Base-by-base conservation (phyloP, 2,113 vertebrate genomes). In the Lampris megalopsis region DNA sequence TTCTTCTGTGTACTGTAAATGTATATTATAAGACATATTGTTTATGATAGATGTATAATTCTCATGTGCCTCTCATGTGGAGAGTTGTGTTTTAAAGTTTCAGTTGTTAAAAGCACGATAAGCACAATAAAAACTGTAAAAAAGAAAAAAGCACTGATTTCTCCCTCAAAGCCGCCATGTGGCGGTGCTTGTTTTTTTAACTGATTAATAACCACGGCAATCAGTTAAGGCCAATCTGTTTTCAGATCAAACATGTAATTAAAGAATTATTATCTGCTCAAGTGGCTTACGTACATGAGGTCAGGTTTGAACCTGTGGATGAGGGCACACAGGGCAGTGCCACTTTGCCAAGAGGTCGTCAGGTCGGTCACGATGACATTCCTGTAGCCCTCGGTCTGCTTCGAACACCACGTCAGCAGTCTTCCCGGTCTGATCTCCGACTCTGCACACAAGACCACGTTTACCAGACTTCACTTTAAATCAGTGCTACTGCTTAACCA, bases 351-450 rank as follows among this genome's bases (percentile, higher is more conserved):
- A 47, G 96, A 99, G 36, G 92, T 94, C 58, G 91, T 96, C 82
- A 99, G 92, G 88, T 99, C 94, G 0, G 94, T 96, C 89, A 99
- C 76, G 0, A 6, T 78, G 56, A 99, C 96, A 0, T 95, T 95
- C 64, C 89, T 92, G 90, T 98, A 99, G 56, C 96, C 96, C 73
- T 98, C 96, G 0, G 96, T 97, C 91, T 98, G 97, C 75, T 95
- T 97, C 93, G 97, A 97, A 91, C 98, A 99, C 98, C 98, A 99
- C 1, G 96, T 97, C 80, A 98, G 71, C 72, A 99, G 96, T 80
- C 96, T 96, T 48, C 95, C 94, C 2, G 97, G 97, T 61, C 96
- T 92, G 79, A 96, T 92, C 65, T 98, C 98, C 0, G 97, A 97
- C 86, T 98, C 98, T 99, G 86, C 13, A 77, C 52, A 60, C 63